Evolutionary conservation across 2,113 vertebrate genomes (phyloP).

Genomic region (Rostratula benghalensis): DNA sequence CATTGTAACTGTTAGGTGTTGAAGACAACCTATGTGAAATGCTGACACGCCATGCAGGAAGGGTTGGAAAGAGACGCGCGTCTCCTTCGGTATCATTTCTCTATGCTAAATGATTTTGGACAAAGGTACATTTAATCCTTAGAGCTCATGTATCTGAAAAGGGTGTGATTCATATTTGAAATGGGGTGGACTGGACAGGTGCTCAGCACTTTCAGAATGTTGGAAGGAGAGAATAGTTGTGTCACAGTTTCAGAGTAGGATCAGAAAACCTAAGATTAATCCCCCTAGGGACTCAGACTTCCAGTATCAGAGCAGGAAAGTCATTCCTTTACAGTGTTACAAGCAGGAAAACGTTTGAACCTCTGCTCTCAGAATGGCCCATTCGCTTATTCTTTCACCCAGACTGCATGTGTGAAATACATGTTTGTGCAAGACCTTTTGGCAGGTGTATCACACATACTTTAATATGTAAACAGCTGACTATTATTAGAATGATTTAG

Average conservation of each 20-base stretch:
- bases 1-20: not conserved
- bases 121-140: not conserved
- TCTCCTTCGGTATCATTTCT: not conserved
- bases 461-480: not conserved
- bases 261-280: not conserved
- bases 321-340: not conserved
- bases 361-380: not conserved
- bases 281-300: not conserved
- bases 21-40: not conserved
- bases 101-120: not conserved
- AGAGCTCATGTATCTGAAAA: not conserved
- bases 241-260: not conserved
- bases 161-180: not conserved
- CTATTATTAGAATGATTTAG: not conserved
- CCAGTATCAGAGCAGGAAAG: not conserved
- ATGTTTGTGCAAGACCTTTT: not conserved
- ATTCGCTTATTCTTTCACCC: rapidly evolving
- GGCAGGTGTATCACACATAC: not conserved
- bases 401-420: not conserved
- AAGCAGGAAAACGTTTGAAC: not conserved
- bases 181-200: not conserved
- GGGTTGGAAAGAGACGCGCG: not conserved
- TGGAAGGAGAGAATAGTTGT: not conserved
- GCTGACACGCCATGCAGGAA: not conserved
- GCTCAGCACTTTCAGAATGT: not conserved